Conservation (phyloP, 1,140 invertebrate genomes). For the Brachystomella parvula region DNA sequence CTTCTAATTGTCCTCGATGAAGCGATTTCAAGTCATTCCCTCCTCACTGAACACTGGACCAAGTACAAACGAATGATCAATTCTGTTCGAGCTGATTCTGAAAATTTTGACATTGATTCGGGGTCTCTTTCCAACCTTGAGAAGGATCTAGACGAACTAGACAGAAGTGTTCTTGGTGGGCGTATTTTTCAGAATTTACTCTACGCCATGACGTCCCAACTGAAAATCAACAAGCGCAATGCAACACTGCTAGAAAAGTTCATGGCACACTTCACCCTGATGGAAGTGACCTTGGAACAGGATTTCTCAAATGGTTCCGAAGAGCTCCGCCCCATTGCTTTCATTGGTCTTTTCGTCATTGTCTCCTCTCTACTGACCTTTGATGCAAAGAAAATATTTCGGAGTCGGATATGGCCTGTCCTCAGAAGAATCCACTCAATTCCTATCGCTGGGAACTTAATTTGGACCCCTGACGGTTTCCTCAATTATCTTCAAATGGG, state of each 20-base stretch:
- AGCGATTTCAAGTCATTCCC: constrained; percentile 53
- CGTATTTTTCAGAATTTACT: constrained; percentile 54
- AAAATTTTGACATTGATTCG: constrained; percentile 50
- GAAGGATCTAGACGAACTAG: constrained; percentile 56
- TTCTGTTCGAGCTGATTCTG: constrained; percentile 58
- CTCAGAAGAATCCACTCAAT: constrained; percentile 55
- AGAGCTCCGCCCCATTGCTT: constrained; percentile 32
- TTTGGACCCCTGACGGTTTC: constrained; percentile 67
- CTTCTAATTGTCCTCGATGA: constrained; percentile 63
- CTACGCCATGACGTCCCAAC: constrained; percentile 5
- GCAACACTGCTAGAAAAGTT: constrained; percentile 27
- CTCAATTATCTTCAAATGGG: constrained; percentile 52
- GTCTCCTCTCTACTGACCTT: constrained; percentile 12
- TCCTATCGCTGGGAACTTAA: constrained; percentile 60
- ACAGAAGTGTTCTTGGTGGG: constrained; percentile 53
- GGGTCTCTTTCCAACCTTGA: constrained; percentile 57
- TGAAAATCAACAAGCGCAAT: constrained; percentile 15
- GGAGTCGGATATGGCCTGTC: constrained; percentile 28
- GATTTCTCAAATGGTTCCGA: constrained; percentile 31
- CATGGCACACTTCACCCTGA: constrained; percentile 18
- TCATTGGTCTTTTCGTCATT: constrained; percentile 33
- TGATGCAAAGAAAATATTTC: constrained; percentile 28
- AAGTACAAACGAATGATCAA: constrained; percentile 60
- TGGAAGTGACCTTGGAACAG: constrained; percentile 31
- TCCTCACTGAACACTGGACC: constrained; percentile 60